A percentile compares a stretch with the other conserved stretches of the same genome.
phyloP scores from a whole-genome alignment of 2,113 vertebrate species.

The Nestor notabilis region DNA sequence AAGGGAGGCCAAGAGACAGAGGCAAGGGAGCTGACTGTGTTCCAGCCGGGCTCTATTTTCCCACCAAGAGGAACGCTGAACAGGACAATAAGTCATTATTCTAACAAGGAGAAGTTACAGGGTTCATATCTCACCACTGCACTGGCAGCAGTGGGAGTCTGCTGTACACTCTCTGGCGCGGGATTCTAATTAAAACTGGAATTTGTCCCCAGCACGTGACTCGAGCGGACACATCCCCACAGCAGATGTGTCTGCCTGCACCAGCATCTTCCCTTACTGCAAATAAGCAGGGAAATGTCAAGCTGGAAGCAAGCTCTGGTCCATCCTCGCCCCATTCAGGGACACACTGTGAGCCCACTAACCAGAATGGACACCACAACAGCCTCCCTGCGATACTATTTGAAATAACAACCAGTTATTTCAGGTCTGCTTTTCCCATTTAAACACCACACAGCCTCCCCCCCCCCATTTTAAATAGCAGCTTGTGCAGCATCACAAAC shows the following conservation, averaged over 20 bases:
- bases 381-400: background rate
- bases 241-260: background rate
- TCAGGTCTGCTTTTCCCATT: background rate
- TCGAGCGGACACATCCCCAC: background rate
- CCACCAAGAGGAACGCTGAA: background rate
- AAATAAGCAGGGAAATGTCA: accelerated
- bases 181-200: background rate
- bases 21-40: background rate
- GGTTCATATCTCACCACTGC: background rate
- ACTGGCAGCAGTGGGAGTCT: background rate
- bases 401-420: background rate
- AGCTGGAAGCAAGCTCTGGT: background rate
- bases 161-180: accelerated
- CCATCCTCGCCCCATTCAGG: accelerated
- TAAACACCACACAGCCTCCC: no score
- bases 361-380: accelerated
- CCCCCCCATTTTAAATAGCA: background rate
- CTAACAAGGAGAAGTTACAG: background rate
- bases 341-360: background rate
- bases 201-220: background rate
- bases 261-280: background rate
- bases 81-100: background rate
- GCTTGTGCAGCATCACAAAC: background rate
- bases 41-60: background rate
- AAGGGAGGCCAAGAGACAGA: background rate